Conservation (phyloP, 2,797 vertebrate species). For the Lutjanus argentimaculatus region DNA sequence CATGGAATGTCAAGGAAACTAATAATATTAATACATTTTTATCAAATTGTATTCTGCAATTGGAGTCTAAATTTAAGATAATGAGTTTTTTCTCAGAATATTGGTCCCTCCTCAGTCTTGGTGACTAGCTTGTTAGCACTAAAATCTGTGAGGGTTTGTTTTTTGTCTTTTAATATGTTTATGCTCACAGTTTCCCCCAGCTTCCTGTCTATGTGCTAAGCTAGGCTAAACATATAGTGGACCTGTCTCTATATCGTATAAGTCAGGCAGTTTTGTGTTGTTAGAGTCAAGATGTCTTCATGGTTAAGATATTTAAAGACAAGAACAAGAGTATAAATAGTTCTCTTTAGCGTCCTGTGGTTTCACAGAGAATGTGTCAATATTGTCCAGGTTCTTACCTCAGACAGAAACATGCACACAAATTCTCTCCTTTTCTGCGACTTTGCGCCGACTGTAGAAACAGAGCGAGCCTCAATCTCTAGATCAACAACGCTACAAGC, state of each 20-base stretch:
- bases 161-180: neutral
- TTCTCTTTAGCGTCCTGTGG: neutral
- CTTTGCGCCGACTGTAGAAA: slow-evolving; percentile 50
- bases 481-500: slow-evolving; percentile 56
- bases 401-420: neutral
- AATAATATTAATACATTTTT: no score
- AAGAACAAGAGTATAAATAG: neutral
- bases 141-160: neutral
- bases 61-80: no score
- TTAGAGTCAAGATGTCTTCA: neutral
- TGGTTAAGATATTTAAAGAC: neutral
- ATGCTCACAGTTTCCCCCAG: neutral
- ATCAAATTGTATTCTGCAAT: no score
- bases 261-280: neutral
- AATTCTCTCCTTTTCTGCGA: slow-evolving; percentile 5
- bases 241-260: neutral
- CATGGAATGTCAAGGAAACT: no score
- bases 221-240: neutral
- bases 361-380: slow-evolving; percentile 1
- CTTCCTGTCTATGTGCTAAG: neutral
- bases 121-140: neutral
- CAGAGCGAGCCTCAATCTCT: slow-evolving; percentile 49
- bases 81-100: no score
- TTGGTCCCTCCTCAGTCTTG: neutral
- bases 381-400: neutral